Conservation (phyloP, 2,113 vertebrate genomes). For the Vanacampus margaritifer region DNA sequence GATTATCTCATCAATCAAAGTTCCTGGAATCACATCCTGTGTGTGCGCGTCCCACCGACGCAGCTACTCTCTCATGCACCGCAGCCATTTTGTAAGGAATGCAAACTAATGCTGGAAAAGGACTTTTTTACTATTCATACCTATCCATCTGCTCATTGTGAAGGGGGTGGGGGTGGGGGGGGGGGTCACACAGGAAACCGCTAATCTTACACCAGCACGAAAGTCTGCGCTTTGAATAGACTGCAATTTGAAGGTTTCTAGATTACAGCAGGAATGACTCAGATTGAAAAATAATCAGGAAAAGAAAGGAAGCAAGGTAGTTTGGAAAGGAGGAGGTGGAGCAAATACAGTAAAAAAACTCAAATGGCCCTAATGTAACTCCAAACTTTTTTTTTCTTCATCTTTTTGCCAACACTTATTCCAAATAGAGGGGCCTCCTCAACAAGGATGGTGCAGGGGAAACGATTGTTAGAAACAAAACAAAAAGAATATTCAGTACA, state of each 20-base stretch:
- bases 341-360: neutral
- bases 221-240: conserved; percentile 23
- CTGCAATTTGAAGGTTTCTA: conserved; percentile 11
- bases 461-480: neutral
- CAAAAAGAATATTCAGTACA: neutral
- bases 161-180: neutral
- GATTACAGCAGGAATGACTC: neutral
- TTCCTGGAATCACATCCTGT: conserved; percentile 53
- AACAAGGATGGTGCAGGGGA: neutral
- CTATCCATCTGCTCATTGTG: conserved; percentile 13
- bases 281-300: neutral
- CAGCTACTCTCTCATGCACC: conserved; percentile 14
- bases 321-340: neutral
- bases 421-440: neutral
- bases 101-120: neutral
- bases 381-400: neutral
- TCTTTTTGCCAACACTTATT: neutral
- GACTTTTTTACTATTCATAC: conserved; percentile 16
- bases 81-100: conserved; percentile 29
- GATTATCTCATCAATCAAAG: conserved; percentile 68
- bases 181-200: conserved; percentile 20
- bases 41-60: conserved; percentile 27
- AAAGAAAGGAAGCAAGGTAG: neutral
- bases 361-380: neutral
- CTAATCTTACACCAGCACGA: conserved; percentile 25